Evolutionary conservation across 2,797 vertebrate genomes (phyloP), one percentile per base, ranked within the genome.

Genomic region (Myiotriccus ornatus): DNA sequence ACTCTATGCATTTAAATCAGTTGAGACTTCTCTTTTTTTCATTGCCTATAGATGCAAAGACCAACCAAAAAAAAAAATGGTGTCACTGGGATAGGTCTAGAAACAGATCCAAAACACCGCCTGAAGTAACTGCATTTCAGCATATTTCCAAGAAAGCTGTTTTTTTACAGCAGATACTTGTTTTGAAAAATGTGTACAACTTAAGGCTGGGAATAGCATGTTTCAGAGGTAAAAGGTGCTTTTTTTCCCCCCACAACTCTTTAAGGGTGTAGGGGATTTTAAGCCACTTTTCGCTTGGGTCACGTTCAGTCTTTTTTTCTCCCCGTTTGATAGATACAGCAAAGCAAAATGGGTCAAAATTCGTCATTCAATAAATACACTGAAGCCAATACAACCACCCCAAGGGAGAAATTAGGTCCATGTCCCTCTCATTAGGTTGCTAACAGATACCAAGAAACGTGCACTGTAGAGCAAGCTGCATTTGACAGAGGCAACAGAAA

Each of bases 321-420:
- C n/a, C 12, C 19, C 0, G 0, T 67, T 77, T 3, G 23, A 67
- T 15, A 78, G n/a, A 37, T 12, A 49, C 0, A 0, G 35, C 39
- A 62, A 82, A 53, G 24, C 10, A 76, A 84, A 87, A 79, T 0
- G 3, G 14, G 63, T 25, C 59, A 62, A 30, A 39, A 39, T 56
- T 64, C 43, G 35, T 83, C 44, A 25, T 50, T 82, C 32, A 34
- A 12, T 20, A 65, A 76, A 79, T 19, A 73, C 2, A 5, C 22
- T 13, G 67, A 65, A 79, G 39, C 22, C 22, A 32, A 73, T 16
- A 25, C 47, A 69, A 62, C 78, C 60, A 22, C 12, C 56, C 47
- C 79, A 43, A 34, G 35, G 50, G 52, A 87, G 64, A 89, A 47
- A 74, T 76, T 13, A 87, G 55, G 47, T 56, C 67, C 39, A 2